phyloP scores from a whole-genome alignment of 2,113 vertebrate species.

The Solea senegalensis region DNA sequence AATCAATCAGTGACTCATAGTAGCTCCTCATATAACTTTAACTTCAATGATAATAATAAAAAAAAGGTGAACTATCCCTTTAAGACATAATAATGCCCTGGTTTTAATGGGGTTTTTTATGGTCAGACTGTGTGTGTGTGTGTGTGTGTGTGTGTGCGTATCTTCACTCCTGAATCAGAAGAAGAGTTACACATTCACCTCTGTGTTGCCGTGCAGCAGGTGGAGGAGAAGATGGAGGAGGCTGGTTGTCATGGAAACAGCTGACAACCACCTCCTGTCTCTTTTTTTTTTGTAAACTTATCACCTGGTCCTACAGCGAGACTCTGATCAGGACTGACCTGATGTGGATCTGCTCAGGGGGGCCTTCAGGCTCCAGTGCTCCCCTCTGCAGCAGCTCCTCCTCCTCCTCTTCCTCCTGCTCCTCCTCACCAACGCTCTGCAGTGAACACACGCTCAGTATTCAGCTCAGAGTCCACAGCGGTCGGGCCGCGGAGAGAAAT shows the following conservation, averaged over 20 bases:
- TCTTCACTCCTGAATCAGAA: too few species aligned
- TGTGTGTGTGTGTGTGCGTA: too few species aligned
- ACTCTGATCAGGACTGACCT: background rate
- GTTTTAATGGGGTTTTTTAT: too few species aligned
- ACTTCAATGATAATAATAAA: too few species aligned
- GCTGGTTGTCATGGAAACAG: background rate
- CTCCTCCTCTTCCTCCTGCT: background rate
- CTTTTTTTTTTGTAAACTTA: background rate
- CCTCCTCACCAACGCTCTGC: conserved; percentile 66
- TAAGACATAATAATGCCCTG: too few species aligned
- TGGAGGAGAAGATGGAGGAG: background rate
- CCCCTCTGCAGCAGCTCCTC: background rate
- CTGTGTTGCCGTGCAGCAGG: too few species aligned
- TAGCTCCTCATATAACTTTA: too few species aligned
- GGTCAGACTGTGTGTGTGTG: too few species aligned
- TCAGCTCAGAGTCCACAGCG: conserved; percentile 78
- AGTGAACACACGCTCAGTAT: conserved; percentile 78
- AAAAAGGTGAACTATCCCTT: too few species aligned
- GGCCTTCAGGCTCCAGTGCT: background rate
- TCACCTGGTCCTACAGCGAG: background rate
- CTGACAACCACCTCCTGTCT: background rate
- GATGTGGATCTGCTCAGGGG: background rate
- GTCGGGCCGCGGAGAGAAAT: conserved; percentile 72
- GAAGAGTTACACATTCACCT: too few species aligned
- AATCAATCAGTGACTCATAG: too few species aligned